Conservation (phyloP, 2,888 invertebrate genomes). For the Leptothorax acervorum region DNA sequence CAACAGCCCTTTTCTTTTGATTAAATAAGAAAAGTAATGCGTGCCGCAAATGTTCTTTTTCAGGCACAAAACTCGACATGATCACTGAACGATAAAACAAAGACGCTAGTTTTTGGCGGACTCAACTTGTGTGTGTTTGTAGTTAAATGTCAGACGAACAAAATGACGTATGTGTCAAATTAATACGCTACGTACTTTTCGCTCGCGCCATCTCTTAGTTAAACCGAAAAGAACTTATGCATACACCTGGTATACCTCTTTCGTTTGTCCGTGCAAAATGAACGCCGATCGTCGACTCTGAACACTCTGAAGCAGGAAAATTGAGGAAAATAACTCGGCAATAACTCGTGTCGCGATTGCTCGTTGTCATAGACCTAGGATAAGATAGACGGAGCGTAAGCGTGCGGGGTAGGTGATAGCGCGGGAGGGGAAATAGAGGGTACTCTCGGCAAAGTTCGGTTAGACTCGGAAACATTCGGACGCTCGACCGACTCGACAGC, state of each 20-base stretch:
- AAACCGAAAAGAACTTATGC: slow-evolving; percentile 33
- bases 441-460: too few relatives aligned
- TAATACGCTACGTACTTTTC: slow-evolving; percentile 33
- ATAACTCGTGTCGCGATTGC: too few relatives aligned
- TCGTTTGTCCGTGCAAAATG: too few relatives aligned
- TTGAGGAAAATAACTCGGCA: too few relatives aligned
- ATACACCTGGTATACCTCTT: slow-evolving; percentile 39
- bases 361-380: too few relatives aligned
- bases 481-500: too few relatives aligned
- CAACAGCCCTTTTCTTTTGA: slow-evolving; percentile 48
- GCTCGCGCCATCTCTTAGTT: slow-evolving; percentile 31
- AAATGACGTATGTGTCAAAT: slow-evolving; percentile 28
- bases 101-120: slow-evolving; percentile 35
- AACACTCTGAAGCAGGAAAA: too few relatives aligned
- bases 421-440: too few relatives aligned
- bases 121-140: slow-evolving; percentile 23
- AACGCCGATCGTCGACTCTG: too few relatives aligned
- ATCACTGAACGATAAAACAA: slow-evolving; percentile 33
- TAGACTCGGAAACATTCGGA: too few relatives aligned
- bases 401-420: too few relatives aligned
- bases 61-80: slow-evolving; percentile 24
- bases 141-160: not conserved
- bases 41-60: slow-evolving; percentile 42
- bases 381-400: too few relatives aligned
- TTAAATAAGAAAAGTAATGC: slow-evolving; percentile 46